phyloP scores from a whole-genome alignment of 2,113 vertebrate species.

The Vicugna pacos region DNA sequence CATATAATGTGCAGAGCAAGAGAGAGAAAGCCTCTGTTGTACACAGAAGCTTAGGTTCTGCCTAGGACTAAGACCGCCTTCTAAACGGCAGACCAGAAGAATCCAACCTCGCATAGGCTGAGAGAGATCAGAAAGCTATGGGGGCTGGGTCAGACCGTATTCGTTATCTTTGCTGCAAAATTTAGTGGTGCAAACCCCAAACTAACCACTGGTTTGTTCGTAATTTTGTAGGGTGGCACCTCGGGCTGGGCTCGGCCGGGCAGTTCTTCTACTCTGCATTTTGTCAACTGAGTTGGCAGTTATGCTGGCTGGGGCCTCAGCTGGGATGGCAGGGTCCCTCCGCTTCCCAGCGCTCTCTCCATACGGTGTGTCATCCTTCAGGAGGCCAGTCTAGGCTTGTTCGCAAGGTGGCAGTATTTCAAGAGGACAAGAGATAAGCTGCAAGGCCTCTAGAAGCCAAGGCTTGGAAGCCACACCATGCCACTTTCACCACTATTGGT shows the following conservation, averaged over 20 bases:
- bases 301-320: background rate
- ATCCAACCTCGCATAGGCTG: background rate
- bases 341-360: background rate
- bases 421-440: background rate
- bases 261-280: background rate
- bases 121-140: background rate
- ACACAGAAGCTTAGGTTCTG: background rate
- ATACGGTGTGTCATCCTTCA: background rate
- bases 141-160: background rate
- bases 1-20: background rate
- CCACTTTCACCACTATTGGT: background rate
- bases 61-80: background rate
- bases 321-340: background rate
- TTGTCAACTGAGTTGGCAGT: background rate
- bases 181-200: background rate
- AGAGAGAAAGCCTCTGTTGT: background rate
- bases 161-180: background rate
- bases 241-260: background rate
- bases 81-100: background rate
- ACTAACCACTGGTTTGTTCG: background rate
- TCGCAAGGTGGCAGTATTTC: background rate
- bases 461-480: background rate
- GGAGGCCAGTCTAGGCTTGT: background rate
- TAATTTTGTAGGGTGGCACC: background rate
- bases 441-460: background rate